A percentile compares a stretch with the other conserved stretches of the same genome.
These are phyloP conservation scores for Drosophila incognita DNA, from an alignment of 2,888 invertebrate species.

Conservation along the genomic window DNA sequence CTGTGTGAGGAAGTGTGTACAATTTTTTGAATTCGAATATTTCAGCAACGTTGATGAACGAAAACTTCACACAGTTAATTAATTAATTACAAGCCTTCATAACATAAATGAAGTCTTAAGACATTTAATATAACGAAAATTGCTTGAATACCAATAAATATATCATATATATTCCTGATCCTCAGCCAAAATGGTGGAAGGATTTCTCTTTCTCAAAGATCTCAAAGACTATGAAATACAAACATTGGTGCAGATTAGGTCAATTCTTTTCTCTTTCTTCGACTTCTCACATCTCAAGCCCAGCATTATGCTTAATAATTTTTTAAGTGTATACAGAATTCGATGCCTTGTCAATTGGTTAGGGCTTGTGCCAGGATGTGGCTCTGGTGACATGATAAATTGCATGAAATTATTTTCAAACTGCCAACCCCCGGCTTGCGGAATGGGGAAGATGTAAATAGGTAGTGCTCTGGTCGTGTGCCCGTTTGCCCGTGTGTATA, in stretches of 20 bases:
- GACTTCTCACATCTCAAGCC: background rate
- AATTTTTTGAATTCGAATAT: background rate
- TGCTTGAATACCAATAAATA: background rate
- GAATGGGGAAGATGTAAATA: background rate
- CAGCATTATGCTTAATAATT: background rate
- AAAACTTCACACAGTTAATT: background rate
- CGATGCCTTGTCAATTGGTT: conserved; percentile 7
- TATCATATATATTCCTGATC: background rate
- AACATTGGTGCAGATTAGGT: background rate
- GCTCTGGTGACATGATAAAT: conserved; percentile 79
- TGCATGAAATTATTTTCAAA: conserved; percentile 75
- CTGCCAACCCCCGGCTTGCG: conserved; percentile 36
- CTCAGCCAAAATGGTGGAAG: background rate
- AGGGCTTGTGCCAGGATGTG: conserved; percentile 10
- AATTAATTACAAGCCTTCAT: background rate
- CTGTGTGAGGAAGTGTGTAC: background rate
- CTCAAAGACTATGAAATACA: background rate
- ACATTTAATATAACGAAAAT: background rate
- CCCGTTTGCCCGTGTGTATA: conserved; percentile 37
- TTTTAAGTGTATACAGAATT: conserved; percentile 31
- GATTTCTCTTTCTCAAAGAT: background rate
- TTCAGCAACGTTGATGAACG: background rate
- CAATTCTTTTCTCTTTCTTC: background rate
- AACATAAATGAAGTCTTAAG: background rate
- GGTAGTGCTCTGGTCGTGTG: conserved; percentile 8